Base-by-base conservation (phyloP, 2,888 invertebrate genomes). In the Acanthacorydalis orientalis region DNA sequence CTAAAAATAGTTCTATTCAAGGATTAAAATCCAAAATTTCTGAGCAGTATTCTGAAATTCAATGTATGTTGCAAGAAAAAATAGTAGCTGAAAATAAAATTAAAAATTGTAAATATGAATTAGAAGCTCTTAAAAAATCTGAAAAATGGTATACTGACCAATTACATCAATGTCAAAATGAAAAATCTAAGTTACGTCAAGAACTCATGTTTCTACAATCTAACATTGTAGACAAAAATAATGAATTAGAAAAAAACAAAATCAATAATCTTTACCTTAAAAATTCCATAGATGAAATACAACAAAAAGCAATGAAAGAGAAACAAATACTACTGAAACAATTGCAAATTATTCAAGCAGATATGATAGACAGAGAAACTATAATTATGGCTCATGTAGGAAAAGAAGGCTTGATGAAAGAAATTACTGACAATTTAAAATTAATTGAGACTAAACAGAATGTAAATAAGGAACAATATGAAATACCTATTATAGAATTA, bases 121-220 rank as follows among this genome's bases (percentile, higher is more conserved):
- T 50, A 12, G 46, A 48, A 12, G 34, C 48, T 7, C 38, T 50
- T 15, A 51, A 49, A 31, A 51, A 51, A 48, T 47, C 47, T 4
- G 47, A 51, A 46, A 51, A 49, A 43, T 51, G 49, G 49, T 51
- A 51, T 15, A 43, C 37, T 11, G 47, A 51, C n/a, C 51, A 51
- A 33, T 41, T 51, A 38, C 51, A 51, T 35, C 32, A 31, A 42
- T 51, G 49, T 39, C 49, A 51, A 41, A 16, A 49, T 7, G 40
- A 45, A 23, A 48, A 48, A 50, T 48, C 44, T 46, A 51, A 51
- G 7, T 44, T 51, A 33, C 51, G 47, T 35, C 46, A 51, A 49
- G 48, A 49, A 43, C 39, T 51, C 10, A 49, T 51, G 45, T 44
- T 46, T 10, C 44, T 44, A 14, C 47, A 51, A 48, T 42, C 51